Conservation (phyloP, 92 coral and sea anemone species). For the Actinernus sp. region DNA sequence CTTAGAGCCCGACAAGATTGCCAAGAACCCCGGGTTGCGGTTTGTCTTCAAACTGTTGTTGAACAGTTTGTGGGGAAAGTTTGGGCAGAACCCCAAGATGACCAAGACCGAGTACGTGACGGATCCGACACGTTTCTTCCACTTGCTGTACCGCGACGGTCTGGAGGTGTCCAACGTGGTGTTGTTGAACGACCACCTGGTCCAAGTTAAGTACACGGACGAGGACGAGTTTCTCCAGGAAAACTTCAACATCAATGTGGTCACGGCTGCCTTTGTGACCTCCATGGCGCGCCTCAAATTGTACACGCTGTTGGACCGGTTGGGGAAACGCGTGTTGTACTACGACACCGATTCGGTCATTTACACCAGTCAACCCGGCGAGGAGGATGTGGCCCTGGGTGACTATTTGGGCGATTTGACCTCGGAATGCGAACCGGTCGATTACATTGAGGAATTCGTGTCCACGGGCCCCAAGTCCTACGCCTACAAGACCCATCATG, state of each 20-base stretch:
- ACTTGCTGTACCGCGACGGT: not conserved
- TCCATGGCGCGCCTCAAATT: not conserved
- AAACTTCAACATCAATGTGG: slow-evolving; percentile 9
- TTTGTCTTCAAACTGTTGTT: not conserved
- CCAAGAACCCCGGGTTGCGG: slow-evolving; percentile 3
- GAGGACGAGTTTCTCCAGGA: not conserved
- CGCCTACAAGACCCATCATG: slow-evolving; percentile 6
- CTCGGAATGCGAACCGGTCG: slow-evolving; percentile 10
- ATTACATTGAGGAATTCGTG: not conserved
- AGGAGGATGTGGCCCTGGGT: slow-evolving; percentile 6
- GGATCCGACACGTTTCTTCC: slow-evolving; percentile 6
- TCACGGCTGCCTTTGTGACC: slow-evolving; percentile 1
- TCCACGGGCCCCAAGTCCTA: slow-evolving; percentile 47
- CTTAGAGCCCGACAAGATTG: slow-evolving; percentile 1
- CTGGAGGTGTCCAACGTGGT: slow-evolving; percentile 1
- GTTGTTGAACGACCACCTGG: slow-evolving; percentile 16
- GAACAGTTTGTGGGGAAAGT: slow-evolving; percentile 50
- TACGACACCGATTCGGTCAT: slow-evolving; percentile 20
- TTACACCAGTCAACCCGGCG: slow-evolving; percentile 3
- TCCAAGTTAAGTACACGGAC: slow-evolving; percentile 25
- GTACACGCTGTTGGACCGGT: slow-evolving; percentile 1
- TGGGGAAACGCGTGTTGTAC: slow-evolving; percentile 9
- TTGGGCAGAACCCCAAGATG: slow-evolving; percentile 29
- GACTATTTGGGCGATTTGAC: slow-evolving; percentile 25
- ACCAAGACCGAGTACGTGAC: slow-evolving; percentile 4